Conservation (phyloP, 2,797 vertebrate genomes). For the Craterocephalus amniculus region DNA sequence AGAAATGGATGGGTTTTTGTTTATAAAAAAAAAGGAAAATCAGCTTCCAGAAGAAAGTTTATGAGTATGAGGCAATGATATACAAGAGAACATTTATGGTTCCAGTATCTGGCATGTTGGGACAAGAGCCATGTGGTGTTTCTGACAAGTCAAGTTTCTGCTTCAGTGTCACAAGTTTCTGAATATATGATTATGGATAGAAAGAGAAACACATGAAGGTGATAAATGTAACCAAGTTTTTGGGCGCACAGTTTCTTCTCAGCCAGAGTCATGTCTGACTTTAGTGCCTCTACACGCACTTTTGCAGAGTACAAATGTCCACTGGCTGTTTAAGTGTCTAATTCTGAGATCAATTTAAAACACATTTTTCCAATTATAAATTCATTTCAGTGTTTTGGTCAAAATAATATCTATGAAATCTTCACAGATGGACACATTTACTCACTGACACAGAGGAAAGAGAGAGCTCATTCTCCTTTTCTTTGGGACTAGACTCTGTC, state of each 20-base stretch:
- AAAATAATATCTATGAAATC: constrained; percentile 40
- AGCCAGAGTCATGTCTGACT: constrained; percentile 18
- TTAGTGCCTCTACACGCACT: constrained; percentile 15
- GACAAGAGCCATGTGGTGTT: constrained; percentile 45
- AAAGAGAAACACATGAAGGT: constrained; percentile 31
- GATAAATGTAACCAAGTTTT: constrained; percentile 46
- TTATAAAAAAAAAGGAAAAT: constrained; percentile 36
- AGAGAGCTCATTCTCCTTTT: constrained; percentile 42
- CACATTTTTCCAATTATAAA: constrained; percentile 62
- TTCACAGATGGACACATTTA: constrained; percentile 26
- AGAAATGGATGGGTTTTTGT: constrained; percentile 39
- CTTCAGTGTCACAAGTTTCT: constrained; percentile 49
- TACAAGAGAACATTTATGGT: constrained; percentile 19
- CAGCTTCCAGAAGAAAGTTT: constrained; percentile 18
- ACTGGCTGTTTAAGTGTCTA: constrained; percentile 20
- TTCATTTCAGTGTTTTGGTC: constrained; percentile 61
- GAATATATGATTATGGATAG: constrained; percentile 44
- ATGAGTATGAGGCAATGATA: constrained; percentile 26
- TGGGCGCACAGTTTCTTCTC: constrained; percentile 15
- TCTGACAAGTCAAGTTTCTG: constrained; percentile 44
- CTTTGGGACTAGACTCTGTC: constrained; percentile 68
- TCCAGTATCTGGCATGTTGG: constrained; percentile 46
- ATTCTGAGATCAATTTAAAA: constrained; percentile 52
- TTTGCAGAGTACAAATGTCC: constrained; percentile 7
- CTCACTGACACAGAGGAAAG: constrained; percentile 22